Evolutionary conservation across 2,888 invertebrate species (phyloP), one percentile per base, ranked within the genome.

Genomic region (Panopea generosa): DNA sequence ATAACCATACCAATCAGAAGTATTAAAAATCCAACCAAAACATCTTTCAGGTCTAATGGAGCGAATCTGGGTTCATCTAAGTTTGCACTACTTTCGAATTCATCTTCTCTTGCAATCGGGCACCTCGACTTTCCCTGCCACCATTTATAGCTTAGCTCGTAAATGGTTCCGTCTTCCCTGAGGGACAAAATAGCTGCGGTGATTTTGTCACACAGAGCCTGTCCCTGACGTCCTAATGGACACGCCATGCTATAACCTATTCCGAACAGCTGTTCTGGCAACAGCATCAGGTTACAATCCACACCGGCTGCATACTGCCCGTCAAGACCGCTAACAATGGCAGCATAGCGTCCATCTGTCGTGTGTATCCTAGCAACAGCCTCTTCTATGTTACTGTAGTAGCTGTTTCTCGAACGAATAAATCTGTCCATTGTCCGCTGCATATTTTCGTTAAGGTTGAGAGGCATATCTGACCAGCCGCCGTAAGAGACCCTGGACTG

Each of bases 401-500:
- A 38, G 1, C 70, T 55, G 29, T 70, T 61, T 29, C 40, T 52
- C 11, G 75, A 75, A 14, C 22, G 33, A 3, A 75, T 61, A 43
- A 49, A 59, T 29, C 70, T 65, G 22, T 66, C 53, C 60, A 75
- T 65, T 14, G 40, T 43, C 20, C 47, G 24, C 45, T 75, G 75
- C 2, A 75, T 33, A 6, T 59, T 14, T 11, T 75, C 75, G 40
- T 69, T 60, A 14, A 53, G 49, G 29, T 75, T 70, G 4, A 75
- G 55, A 11, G 18, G 20, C 68, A 75, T 69, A 18, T 59, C 69
- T 24, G 61, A 66, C 75, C 75, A 75, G 45, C 75, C 75, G 20
- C 75, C 75, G 56, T 75, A 75, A 6, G 40, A 40, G 1, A 70
- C 43, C 29, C 66, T 60, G 11, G 75, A 65, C 33, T 75, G 75